Base-by-base conservation (phyloP, 2,888 invertebrate species). In the Epinotia nisella region DNA sequence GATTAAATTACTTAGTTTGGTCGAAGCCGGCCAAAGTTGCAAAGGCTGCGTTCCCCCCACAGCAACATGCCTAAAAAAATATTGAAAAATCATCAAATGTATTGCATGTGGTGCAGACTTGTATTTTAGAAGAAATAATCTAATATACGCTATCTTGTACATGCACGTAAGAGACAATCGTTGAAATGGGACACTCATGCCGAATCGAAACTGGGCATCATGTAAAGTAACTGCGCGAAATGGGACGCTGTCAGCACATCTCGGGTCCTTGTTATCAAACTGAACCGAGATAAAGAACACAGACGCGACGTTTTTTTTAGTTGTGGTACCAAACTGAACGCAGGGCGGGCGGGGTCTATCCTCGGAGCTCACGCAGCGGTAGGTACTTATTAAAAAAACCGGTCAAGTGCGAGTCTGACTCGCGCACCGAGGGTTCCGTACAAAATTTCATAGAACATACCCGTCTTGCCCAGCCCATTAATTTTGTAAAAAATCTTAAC, bases 191-290 rank as follows among this genome's bases (percentile, higher is more conserved):
- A 41, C 21, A 41, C 41, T 35, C 56, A 45, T 45, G 56, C 55
- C 62, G 45, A 56, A 58, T 45, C 62, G 62, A 56, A 62, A 62
- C 62, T 39, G 75, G 66, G 74, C 69, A 74, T 69, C 67, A 72
- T 71, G 76, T 76, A 75, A 75, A 76, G 76, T 75, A 76, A 75
- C 66, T 59, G 29, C 53, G 68, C 55, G 51, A 65, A 70, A 71
- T 68, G 45, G 71, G 71, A 75, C 75, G 58, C 75, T 76, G 78
- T 78, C 79, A 73, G 75, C 75, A 74, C 70, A 66, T 74, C 76
- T 74, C 74, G 59, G 75, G 75, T 60, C 68, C 70, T 71, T 75
- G 76, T 77, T 79, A 77, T 74, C 75, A 76, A 77, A 77, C 76
- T 76, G 76, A 70, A 73, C 75, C 69, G 64, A 77, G 72, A 75